Evolutionary conservation across 1,140 invertebrate genomes (phyloP).

Genomic region (Pseudobourletiella spinata): DNA sequence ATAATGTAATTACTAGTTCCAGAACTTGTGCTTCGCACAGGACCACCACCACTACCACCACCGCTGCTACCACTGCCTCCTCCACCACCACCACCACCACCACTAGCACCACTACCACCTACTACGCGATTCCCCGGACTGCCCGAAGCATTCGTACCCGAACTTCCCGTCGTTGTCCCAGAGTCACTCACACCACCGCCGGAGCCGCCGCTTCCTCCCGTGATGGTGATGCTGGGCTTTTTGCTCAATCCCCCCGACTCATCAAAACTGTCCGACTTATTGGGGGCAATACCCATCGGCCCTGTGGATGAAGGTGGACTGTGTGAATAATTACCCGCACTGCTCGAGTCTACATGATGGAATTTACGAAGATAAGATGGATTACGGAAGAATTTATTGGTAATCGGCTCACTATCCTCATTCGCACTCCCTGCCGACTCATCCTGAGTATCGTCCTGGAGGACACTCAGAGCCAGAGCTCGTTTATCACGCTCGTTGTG

Average conservation of each 20-base stretch:
- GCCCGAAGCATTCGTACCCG: background rate
- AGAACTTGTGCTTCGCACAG: background rate
- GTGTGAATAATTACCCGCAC: background rate
- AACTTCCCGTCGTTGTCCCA: too few relatives aligned
- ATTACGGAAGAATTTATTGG: background rate
- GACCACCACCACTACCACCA: background rate
- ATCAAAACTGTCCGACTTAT: conserved; percentile 25
- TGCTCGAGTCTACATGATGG: background rate
- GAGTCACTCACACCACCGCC: background rate
- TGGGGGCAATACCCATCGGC: background rate
- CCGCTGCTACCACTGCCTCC: too few relatives aligned
- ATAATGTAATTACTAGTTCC: conserved; percentile 34
- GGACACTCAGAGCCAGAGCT: conserved; percentile 75
- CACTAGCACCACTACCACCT: background rate
- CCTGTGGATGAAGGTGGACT: background rate
- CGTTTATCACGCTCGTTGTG: conserved; percentile 88
- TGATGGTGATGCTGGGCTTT: background rate
- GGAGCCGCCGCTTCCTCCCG: background rate
- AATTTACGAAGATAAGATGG: background rate
- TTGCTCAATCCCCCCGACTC: conserved; percentile 9
- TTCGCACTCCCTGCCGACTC: conserved; percentile 30
- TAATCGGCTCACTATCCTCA: conserved; percentile 29
- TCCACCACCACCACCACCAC: conserved; percentile 2
- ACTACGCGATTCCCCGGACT: background rate
- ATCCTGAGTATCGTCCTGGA: conserved; percentile 64